Evolutionary conservation across 1,140 invertebrate species (phyloP), one percentile per base, ranked within the genome.

Genomic region (Bombus haemorrhoidalis): DNA sequence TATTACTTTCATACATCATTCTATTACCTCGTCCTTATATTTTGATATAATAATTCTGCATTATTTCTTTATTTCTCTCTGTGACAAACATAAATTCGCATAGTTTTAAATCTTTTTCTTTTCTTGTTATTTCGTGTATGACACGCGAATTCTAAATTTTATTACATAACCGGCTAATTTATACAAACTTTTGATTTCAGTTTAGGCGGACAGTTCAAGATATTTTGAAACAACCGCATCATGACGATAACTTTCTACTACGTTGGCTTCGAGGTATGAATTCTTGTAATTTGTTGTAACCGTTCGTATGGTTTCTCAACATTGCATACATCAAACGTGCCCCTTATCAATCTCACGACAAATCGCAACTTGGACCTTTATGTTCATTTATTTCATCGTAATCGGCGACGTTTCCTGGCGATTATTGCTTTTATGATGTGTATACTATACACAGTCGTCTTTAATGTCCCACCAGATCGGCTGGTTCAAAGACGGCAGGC

Each of bases 201-300:
- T 97, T 98, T 89, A 96, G 97, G 79, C 95, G 96, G 64, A 96
- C 94, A 86, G 96, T 98, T 34, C 94, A 95, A 85, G 97, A 97
- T 93, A 93, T 97, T 62, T 91, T 96, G 39, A 78, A 64, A 82
- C 96, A 96, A 86, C 96, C 97, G 3, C 96, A 97, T 82, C 97
- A 97, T 88, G 97, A 98, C 94, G 98, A 98, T 91, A 96, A 97
- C 86, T 98, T 96, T 93, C 95, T 98, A 32, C 92, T 98, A 5
- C 95, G 98, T 87, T 98, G 98, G 98, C 95, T 98, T 0, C 95
- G 97, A 96, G 98, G 98, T 98, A 96, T 95, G 82, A 81, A 37
- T 80, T 87, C 86, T 25, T 72, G 66, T 64, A 62, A 85, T 73
- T 85, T 47, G 28, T 37, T 57, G 76, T 41, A 79, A 79, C 28